Evolutionary conservation across 1,140 invertebrate genomes (phyloP).

Genomic region (Zophobas morio): DNA sequence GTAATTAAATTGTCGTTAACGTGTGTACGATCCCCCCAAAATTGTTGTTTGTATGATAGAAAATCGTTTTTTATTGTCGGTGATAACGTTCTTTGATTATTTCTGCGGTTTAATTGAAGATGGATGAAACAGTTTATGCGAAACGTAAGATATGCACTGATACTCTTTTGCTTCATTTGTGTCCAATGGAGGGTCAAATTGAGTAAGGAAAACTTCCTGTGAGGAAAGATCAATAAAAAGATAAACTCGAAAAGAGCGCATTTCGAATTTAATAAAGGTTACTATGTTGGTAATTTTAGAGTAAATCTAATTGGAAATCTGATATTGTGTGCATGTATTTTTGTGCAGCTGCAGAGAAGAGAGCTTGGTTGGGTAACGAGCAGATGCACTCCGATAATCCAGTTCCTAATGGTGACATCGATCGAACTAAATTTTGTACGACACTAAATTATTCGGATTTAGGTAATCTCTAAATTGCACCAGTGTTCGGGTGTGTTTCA

Average conservation of each 20-base stretch:
- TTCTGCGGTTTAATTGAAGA: slow-evolving; percentile 5
- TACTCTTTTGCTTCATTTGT: not conserved
- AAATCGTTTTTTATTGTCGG: slow-evolving; percentile 17
- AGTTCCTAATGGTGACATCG: not conserved
- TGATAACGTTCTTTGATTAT: not conserved
- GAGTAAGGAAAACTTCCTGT: not conserved
- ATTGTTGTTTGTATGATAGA: slow-evolving; percentile 11
- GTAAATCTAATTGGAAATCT: no score
- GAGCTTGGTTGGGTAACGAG: not conserved
- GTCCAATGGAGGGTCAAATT: slow-evolving; percentile 4
- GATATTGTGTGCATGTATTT: no score
- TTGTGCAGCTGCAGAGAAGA: not conserved
- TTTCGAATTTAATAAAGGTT: not conserved
- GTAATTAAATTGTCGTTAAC: slow-evolving; percentile 26
- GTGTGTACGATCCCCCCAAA: slow-evolving; percentile 9
- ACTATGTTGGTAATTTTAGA: no score
- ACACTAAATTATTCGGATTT: not conserved
- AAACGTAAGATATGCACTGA: not conserved
- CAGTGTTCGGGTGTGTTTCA: no score
- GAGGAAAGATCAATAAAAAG: not conserved
- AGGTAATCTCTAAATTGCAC: no score
- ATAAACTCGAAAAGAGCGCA: not conserved
- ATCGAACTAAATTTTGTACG: not conserved
- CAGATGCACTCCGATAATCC: slow-evolving; percentile 1
- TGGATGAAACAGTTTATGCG: slow-evolving; percentile 5